Conservation (phyloP, 2,113 vertebrate genomes). For the Hydropotes inermis region DNA sequence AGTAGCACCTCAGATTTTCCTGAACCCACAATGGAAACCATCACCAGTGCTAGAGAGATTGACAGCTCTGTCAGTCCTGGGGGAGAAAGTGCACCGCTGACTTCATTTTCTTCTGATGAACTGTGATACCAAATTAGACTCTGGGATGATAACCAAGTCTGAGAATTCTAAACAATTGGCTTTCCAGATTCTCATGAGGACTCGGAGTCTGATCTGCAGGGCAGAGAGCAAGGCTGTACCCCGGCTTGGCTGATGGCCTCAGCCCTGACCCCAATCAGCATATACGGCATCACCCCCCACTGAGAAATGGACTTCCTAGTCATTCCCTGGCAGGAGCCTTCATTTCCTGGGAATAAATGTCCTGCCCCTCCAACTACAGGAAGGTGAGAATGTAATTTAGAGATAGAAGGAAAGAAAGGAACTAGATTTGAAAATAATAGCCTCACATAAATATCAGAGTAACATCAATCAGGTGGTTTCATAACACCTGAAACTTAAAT, state of each 20-base stretch:
- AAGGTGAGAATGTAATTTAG: slow-evolving; percentile 1
- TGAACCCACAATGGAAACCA: neutral
- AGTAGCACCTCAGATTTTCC: neutral
- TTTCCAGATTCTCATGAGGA: neutral
- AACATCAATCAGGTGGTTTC: neutral
- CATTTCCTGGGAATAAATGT: neutral
- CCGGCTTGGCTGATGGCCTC: neutral
- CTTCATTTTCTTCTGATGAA: neutral
- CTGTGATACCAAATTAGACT: neutral
- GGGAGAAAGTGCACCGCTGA: neutral
- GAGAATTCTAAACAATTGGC: neutral
- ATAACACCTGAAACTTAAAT: neutral
- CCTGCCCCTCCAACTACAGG: neutral
- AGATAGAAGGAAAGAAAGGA: neutral
- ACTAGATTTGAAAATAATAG: neutral
- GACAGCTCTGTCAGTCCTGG: neutral
- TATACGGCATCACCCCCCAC: neutral
- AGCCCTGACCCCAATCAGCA: neutral
- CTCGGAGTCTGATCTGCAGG: neutral
- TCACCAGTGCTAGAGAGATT: neutral
- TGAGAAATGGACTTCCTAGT: neutral
- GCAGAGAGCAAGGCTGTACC: neutral
- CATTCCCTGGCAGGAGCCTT: neutral
- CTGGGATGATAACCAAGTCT: neutral
- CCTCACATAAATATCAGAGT: neutral